phyloP scores from a whole-genome alignment of 2,888 invertebrate species.

The Baccha elongata region DNA sequence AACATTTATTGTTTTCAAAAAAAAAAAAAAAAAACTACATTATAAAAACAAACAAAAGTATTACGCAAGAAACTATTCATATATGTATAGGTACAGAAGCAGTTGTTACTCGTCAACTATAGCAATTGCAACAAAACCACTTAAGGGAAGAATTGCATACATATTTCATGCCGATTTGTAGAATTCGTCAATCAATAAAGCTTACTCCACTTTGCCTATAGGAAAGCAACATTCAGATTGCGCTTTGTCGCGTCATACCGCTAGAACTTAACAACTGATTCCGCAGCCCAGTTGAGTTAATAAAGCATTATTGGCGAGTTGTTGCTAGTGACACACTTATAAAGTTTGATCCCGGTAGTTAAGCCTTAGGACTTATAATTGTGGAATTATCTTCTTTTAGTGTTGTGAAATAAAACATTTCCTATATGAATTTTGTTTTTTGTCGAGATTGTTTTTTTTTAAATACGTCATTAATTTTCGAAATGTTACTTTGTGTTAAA shows the following conservation, averaged over 20 bases:
- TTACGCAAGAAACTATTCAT: conserved; percentile 60
- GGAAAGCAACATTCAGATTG: conserved; percentile 50
- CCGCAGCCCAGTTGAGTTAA: conserved; percentile 28
- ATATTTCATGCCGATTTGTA: conserved; percentile 46
- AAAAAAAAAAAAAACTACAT: background rate
- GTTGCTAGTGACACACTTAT: conserved; percentile 7
- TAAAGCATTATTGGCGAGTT: conserved; percentile 22
- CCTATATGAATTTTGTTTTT: conserved; percentile 19
- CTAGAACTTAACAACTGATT: conserved; percentile 44
- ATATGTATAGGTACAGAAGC: background rate
- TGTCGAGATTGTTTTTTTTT: background rate
- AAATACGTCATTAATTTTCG: background rate
- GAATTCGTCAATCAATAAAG: conserved; percentile 64
- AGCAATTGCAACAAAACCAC: conserved; percentile 35
- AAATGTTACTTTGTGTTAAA: background rate
- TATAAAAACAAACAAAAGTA: background rate
- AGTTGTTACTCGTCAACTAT: conserved; percentile 38
- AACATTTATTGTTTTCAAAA: background rate
- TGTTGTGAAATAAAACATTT: conserved; percentile 12
- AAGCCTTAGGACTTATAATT: conserved; percentile 50
- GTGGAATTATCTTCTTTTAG: conserved; percentile 18
- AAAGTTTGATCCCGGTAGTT: conserved; percentile 46
- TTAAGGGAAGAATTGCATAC: conserved; percentile 53
- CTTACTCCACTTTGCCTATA: conserved; percentile 45
- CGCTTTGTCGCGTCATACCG: conserved; percentile 54